Conservation (phyloP, 2,888 invertebrate species). For the Metopia argyrocephala region DNA sequence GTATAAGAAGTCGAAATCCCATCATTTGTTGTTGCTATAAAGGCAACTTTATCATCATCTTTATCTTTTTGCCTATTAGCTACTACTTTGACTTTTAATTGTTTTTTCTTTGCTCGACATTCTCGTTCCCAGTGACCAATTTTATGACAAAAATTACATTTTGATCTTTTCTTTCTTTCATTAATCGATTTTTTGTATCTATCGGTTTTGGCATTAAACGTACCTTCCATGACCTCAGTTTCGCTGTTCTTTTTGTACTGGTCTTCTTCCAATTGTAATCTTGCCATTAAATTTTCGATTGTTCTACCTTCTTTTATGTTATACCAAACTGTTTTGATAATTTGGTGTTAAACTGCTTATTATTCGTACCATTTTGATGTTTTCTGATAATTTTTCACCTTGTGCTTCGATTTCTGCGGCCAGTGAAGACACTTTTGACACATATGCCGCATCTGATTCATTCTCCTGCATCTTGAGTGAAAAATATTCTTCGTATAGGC, state of each 20-base stretch:
- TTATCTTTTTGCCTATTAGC: conserved; percentile 27
- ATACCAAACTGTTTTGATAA: conserved; percentile 62
- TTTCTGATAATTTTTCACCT: conserved; percentile 61
- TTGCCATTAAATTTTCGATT: conserved; percentile 46
- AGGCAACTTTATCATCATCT: conserved; percentile 39
- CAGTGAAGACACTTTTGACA: conserved; percentile 46
- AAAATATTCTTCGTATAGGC: conserved; percentile 50
- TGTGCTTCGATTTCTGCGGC: conserved; percentile 56
- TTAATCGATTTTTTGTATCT: conserved; percentile 10
- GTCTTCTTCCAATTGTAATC: conserved; percentile 43
- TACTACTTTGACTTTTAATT: conserved; percentile 20
- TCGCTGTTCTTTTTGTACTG: conserved; percentile 25
- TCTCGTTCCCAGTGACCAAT: conserved; percentile 43
- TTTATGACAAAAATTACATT: conserved; percentile 35
- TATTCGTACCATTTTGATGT: conserved; percentile 60
- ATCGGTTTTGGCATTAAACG: background rate
- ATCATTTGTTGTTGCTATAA: conserved; percentile 30
- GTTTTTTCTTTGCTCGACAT: conserved; percentile 30
- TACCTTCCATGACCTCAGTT: background rate
- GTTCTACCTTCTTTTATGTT: conserved; percentile 62
- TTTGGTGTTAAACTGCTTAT: conserved; percentile 57
- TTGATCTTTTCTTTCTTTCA: conserved; percentile 24
- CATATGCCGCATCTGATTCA: conserved; percentile 31
- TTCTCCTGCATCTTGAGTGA: conserved; percentile 46
- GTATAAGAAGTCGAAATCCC: background rate